Base-by-base conservation (phyloP, 2,888 invertebrate species). In the Tubulanus polymorphus region DNA sequence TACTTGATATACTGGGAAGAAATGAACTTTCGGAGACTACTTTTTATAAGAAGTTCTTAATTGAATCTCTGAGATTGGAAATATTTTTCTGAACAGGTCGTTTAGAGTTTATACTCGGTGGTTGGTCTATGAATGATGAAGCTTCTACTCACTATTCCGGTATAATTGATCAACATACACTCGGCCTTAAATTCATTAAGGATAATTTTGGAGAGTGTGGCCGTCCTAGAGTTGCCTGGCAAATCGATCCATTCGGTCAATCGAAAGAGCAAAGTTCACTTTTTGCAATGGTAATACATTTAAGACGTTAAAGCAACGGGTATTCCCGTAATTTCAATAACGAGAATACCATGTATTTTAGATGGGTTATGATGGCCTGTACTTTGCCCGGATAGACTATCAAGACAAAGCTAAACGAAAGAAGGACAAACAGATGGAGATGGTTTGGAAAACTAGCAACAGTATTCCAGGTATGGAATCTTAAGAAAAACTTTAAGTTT, bases 221-320 rank as follows among this genome's bases (percentile, higher is more conserved):
- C 0, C 83, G 86, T 29, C 90, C 91, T 0, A 84, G 84, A 53
- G 84, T 88, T 0, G 90, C 87, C 0, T 91, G 91, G 91, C 90
- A 92, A 79, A 90, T 91, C 20, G 91, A 91, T 73, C 90, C 91
- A 0, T 91, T 91, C 69, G 91, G 91, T 0, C 91, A 91, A 69
- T 89, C 92, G 0, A 81, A 90, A 2, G 93, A 93, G 79, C 89
- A 90, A 82, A 92, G 92, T 0, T 86, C 87, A 25, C 63, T 83
- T 8, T 83, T 81, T 70, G 79, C 82, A n/a, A 76, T 79, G 75
- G 81, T 83, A 53, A 41, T 41, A 5, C 18, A 41, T 41, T 15
- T 8, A 5, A 5, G 41, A 15, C 41, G 6, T 32, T 12, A 12
- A n/a, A 12, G n/a, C 6, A 23, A 41, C 23, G 6, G 41, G 41